Evolutionary conservation across 2,888 invertebrate species (phyloP), one percentile per base, ranked within the genome.

Genomic region (Ceraclea dissimilis): DNA sequence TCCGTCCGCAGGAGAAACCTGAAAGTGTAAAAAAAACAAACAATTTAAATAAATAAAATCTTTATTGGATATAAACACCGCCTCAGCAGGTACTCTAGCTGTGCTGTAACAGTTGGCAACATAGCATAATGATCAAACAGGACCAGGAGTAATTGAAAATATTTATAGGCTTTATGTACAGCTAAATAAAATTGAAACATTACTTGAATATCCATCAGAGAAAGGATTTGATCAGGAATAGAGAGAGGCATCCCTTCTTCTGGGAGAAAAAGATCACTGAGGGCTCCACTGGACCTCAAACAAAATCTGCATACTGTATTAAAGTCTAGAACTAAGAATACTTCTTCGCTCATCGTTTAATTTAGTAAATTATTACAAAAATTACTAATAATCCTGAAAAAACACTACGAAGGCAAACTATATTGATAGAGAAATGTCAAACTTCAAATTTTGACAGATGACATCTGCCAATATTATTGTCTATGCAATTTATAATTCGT

Each of bases 241-340:
- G 52, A 44, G 18, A 44, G 33, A 13, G 26, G 26, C 10, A 39
- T 8, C 13, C 59, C 54, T 4, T 56, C 57, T 11, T 43, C 49
- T 1, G 26, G 58, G 16, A 49, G 50, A 34, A 60, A 60, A 33
- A 62, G 56, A 22, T 31, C 51, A 16, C 54, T 54, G 47, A 62
- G 48, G n/a, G 55, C 49, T 17, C 61, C 62, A 18, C 44, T 56
- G 1, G 61, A 54, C 33, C 55, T 48, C 2, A 61, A 26, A 50
- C 62, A 62, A 53, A 62, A 61, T 51, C 62, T 56, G 49, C 62
- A 62, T 2, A 62, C 59, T 2, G 49, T 54, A 54, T 62, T 54
- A 31, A 59, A 57, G 43, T 62, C 60, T 11, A 60, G 52, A 13
- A 62, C 56, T 6, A 62, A 16, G 17, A 62, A 33, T 33, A 62